Percentiles rank a stretch among this genome's conserved stretches.
phyloP scores from a whole-genome alignment of 2,113 vertebrate species.

The Colaptes auratus region DNA sequence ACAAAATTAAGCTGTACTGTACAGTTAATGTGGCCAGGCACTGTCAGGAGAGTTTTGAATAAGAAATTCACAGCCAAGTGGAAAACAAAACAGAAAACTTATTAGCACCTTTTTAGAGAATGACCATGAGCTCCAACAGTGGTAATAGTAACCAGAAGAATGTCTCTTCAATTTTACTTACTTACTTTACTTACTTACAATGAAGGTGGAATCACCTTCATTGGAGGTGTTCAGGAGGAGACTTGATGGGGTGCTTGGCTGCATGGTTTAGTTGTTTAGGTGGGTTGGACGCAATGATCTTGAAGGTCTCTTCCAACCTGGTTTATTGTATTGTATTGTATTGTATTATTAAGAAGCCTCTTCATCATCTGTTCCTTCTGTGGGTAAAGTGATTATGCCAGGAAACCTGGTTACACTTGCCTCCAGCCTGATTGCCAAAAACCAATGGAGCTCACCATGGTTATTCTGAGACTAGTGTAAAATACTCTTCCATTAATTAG shows the following conservation, averaged over 20 bases:
- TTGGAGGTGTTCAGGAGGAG: too few species aligned
- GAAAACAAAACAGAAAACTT: background rate
- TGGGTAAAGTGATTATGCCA: background rate
- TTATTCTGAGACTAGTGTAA: constrained; percentile 37
- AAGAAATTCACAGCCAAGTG: background rate
- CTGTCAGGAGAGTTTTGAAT: background rate
- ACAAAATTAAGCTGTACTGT: background rate
- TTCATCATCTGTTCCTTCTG: background rate
- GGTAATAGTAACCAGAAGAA: background rate
- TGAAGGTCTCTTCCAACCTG: too few species aligned
- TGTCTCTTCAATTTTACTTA: background rate
- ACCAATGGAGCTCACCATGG: background rate
- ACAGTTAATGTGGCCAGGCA: background rate
- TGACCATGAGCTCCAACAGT: background rate
- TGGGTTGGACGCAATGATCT: too few species aligned
- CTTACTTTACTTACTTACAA: too few species aligned
- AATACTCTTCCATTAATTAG: background rate
- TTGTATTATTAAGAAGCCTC: background rate
- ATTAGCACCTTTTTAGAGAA: background rate
- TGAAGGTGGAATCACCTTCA: too few species aligned
- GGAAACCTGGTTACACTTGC: background rate
- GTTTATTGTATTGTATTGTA: too few species aligned
- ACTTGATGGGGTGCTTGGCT: too few species aligned
- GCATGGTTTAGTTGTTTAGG: too few species aligned
- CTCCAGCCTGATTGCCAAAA: background rate